Conservation (phyloP, 1,140 invertebrate species). For the Augochlora pura region DNA sequence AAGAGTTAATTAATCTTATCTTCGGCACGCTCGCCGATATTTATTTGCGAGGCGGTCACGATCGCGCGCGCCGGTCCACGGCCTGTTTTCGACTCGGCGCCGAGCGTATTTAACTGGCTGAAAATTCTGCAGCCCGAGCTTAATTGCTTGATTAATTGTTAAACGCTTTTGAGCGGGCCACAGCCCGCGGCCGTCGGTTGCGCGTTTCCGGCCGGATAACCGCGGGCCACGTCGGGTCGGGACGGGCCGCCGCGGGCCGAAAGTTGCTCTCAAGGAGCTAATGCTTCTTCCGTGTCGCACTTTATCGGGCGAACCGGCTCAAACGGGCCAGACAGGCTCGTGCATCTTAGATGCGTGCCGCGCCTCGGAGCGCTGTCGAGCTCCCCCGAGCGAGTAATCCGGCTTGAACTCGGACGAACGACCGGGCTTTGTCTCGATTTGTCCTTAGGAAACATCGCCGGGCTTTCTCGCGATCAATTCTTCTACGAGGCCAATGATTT, state of each 20-base stretch:
- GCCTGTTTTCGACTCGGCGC: no score
- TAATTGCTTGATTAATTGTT: not conserved
- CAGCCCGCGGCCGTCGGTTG: not conserved
- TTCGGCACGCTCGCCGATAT: no score
- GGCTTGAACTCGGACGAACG: slow-evolving; percentile 4
- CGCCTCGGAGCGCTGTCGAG: not conserved
- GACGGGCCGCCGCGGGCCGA: not conserved
- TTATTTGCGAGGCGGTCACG: no score
- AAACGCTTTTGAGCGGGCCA: not conserved
- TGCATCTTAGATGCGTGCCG: not conserved
- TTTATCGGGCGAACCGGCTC: slow-evolving; percentile 33
- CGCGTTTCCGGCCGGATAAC: not conserved
- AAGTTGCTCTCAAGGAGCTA: slow-evolving; percentile 25
- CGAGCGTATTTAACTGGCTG: no score
- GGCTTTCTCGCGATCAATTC: not conserved
- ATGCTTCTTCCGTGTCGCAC: slow-evolving; percentile 30
- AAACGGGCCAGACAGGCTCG: slow-evolving; percentile 1
- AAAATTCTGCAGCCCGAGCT: no score
- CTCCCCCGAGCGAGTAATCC: not conserved
- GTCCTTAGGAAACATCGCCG: not conserved
- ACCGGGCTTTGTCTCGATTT: not conserved
- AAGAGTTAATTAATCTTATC: no score
- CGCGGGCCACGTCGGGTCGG: not conserved
- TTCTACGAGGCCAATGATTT: not conserved
- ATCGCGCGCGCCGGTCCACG: no score